phyloP scores from a whole-genome alignment of 2,797 vertebrate species.

The Diceros bicornis region DNA sequence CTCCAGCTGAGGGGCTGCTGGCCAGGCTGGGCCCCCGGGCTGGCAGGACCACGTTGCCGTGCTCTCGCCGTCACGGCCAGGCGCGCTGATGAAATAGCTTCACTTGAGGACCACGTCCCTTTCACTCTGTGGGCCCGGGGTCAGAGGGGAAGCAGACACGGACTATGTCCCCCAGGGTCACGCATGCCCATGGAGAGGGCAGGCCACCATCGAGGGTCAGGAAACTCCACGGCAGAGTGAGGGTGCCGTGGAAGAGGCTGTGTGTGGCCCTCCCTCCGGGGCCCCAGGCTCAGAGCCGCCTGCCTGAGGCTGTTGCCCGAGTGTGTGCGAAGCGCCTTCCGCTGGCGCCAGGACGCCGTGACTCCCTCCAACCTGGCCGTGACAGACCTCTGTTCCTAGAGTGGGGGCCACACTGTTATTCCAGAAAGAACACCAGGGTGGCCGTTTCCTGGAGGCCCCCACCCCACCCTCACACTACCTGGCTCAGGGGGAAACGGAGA shows the following conservation, averaged over 20 bases:
- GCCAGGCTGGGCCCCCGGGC: background rate
- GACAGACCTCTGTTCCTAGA: background rate
- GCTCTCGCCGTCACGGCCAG: background rate
- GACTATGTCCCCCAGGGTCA: background rate
- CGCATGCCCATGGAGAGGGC: background rate
- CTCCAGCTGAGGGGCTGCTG: background rate
- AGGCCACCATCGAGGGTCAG: background rate
- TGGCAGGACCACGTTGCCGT: accelerated
- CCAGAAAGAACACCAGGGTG: background rate
- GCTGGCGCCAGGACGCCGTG: accelerated
- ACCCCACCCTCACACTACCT: accelerated
- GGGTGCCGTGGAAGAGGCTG: no score
- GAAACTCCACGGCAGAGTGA: background rate
- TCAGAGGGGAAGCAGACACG: background rate
- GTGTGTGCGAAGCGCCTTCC: background rate
- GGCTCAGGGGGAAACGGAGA: background rate
- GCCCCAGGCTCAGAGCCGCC: no score
- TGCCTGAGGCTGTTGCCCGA: background rate
- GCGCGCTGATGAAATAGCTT: background rate
- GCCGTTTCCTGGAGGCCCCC: background rate
- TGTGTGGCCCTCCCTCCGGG: background rate
- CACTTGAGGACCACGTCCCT: accelerated
- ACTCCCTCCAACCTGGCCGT: background rate
- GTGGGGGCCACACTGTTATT: background rate
- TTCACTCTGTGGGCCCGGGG: accelerated